Evolutionary conservation across 1,140 invertebrate species (phyloP), one percentile per base, ranked within the genome.

Genomic region (Lordiphosa clarofinis): DNA sequence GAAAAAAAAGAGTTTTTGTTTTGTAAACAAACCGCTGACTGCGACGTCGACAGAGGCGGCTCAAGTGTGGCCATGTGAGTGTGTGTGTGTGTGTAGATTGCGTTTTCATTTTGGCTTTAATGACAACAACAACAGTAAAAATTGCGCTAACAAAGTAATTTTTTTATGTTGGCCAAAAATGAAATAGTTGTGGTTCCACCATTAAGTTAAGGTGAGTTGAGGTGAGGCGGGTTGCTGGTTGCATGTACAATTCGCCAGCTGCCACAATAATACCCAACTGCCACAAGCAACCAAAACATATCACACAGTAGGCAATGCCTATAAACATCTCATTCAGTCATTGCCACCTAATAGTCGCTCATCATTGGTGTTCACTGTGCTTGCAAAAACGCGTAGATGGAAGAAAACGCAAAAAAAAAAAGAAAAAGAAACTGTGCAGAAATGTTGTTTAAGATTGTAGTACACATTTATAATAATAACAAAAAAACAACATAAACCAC

Each of bases 1-100:
- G 78, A 82, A 84, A 84, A 76, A 15, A 70, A 56, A 72, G 69
- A 69, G 54, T 74, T 71, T 63, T 84, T 81, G 72, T 68, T 82
- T 84, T 84, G 78, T 84, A 84, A 84, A 84, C 78, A 84, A 84
- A 84, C 57, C 65, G 56, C 65, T 46, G 24, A 46, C 56, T 35
- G 46, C 37, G 48, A 38, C 40, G 9, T 40, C 21, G 46, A 21
- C 50, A 36, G 56, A 54, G 48, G 24, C 56, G 76, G 62, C 72
- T 82, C 66, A 75, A 50, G 58, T 38, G 43, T 54, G 49, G 31
- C 15, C 6, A 28, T 56, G 36, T 61, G 28, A 42, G 35, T 43
- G 21, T 61, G 10, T 47, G 8, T 37, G 48, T 52, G 70, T 46
- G 39, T 63, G 57, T 56, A 44, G 55, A 71, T 74, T 74, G 76